Evolutionary conservation across 1,140 invertebrate genomes (phyloP).

Genomic region (Nasonia longicornis): DNA sequence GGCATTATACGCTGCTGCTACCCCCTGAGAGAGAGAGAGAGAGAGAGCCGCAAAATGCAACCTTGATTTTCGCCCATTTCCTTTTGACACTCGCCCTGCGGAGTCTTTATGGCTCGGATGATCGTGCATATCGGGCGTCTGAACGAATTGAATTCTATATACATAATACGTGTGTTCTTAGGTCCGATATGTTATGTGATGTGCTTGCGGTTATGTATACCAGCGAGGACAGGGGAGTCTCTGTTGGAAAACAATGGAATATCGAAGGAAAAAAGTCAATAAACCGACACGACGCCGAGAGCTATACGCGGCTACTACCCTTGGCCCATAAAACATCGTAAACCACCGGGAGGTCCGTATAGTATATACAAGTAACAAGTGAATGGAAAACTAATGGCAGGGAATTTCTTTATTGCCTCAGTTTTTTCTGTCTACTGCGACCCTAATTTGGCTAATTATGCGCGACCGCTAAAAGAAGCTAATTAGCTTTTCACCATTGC

Average conservation of each 20-base stretch:
- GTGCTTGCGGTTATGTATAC: no score
- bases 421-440: not conserved
- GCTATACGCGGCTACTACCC: not conserved
- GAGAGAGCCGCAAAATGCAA: conserved; percentile 53
- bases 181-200: no score
- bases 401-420: not conserved
- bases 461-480: not conserved
- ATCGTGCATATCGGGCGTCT: no score
- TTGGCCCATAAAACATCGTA: not conserved
- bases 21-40: not conserved
- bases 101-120: no score
- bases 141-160: no score
- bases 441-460: not conserved
- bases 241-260: not conserved
- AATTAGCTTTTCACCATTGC: not conserved
- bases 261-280: not conserved
- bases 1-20: conserved; percentile 47
- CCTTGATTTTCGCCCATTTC: conserved; percentile 57
- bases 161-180: no score
- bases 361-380: not conserved
- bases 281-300: not conserved
- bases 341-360: not conserved
- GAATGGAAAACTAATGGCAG: not conserved
- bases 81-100: conserved; percentile 22
- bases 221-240: not conserved